Percentiles rank a stretch among this genome's conserved stretches.
These are phyloP conservation scores for Drosophila trapezifrons DNA, from an alignment of 1,140 invertebrate species.

Conservation along the genomic window DNA sequence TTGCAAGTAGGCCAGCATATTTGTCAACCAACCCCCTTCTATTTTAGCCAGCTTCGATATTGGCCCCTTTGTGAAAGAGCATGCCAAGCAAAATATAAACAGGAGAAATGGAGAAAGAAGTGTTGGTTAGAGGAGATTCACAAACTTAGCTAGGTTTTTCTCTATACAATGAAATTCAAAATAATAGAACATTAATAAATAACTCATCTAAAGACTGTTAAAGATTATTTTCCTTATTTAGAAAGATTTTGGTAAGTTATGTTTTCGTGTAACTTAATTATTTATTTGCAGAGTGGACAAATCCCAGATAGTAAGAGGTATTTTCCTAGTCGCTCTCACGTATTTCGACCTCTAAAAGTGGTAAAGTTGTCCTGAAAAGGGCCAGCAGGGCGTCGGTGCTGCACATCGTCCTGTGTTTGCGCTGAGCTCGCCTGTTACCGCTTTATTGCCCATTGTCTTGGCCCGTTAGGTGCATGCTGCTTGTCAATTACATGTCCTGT, in stretches of 20 bases:
- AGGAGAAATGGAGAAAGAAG: background rate
- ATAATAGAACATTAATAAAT: too few species aligned
- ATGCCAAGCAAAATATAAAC: background rate
- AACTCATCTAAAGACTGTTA: too few species aligned
- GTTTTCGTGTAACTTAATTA: too few species aligned
- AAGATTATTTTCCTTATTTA: too few species aligned
- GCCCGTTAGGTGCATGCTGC: constrained; percentile 40
- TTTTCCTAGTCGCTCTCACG: background rate
- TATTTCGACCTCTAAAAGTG: too few species aligned
- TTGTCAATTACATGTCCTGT: constrained; percentile 37
- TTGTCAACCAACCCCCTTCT: constrained; percentile 2
- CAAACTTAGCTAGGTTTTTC: too few species aligned
- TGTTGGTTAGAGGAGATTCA: too few species aligned
- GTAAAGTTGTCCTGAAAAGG: background rate
- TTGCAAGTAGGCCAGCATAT: constrained; percentile 26
- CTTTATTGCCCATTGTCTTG: constrained; percentile 31
- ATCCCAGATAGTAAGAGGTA: background rate
- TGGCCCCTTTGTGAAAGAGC: background rate
- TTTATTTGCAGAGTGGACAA: too few species aligned
- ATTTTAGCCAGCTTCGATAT: background rate
- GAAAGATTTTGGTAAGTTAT: too few species aligned
- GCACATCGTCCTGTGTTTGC: constrained; percentile 7
- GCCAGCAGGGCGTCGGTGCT: background rate
- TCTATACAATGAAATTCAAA: too few species aligned
- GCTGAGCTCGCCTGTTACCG: constrained; percentile 8